A percentile compares a stretch with the other conserved stretches of the same genome.
Conservation (phyloP, 1,140 invertebrate species). For the Leguminivora glycinivorella region DNA sequence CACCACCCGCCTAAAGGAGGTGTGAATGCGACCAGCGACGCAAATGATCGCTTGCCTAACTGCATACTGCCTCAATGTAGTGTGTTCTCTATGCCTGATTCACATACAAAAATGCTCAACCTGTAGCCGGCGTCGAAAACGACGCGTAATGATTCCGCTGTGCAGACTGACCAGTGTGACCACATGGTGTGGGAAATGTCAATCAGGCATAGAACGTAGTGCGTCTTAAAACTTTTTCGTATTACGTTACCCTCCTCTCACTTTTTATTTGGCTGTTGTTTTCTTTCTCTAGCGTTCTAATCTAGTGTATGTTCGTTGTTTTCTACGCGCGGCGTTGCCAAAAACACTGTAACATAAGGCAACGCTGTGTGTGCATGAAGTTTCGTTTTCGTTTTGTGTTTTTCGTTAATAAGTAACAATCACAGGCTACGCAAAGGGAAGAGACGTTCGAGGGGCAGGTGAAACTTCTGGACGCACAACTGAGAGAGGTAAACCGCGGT, state of each 20-base stretch:
- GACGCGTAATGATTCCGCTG: not conserved
- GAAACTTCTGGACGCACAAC: slow-evolving; percentile 93
- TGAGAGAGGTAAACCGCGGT: slow-evolving; percentile 91
- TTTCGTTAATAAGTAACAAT: slow-evolving; percentile 70
- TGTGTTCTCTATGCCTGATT: slow-evolving; percentile 50
- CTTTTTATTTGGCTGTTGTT: slow-evolving; percentile 52
- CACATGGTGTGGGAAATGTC: slow-evolving; percentile 38
- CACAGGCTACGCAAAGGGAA: slow-evolving; percentile 96
- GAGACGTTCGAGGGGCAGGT: slow-evolving; percentile 97
- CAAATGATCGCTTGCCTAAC: slow-evolving; percentile 73
- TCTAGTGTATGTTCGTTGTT: slow-evolving; percentile 50
- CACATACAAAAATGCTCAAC: slow-evolving; percentile 35
- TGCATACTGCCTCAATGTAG: slow-evolving; percentile 68
- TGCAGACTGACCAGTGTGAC: too few relatives aligned
- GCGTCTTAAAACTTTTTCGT: slow-evolving; percentile 48
- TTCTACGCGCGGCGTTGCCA: slow-evolving; percentile 46
- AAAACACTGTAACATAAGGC: slow-evolving; percentile 31
- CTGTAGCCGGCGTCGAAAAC: not conserved
- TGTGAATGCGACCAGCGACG: slow-evolving; percentile 80
- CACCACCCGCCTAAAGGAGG: slow-evolving; percentile 99
- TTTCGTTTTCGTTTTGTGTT: slow-evolving; percentile 69
- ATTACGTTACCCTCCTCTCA: slow-evolving; percentile 44
- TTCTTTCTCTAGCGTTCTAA: slow-evolving; percentile 51
- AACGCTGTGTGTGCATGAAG: slow-evolving; percentile 61
- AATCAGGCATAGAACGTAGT: slow-evolving; percentile 54